phyloP scores from a whole-genome alignment of 2,113 vertebrate species.

The Pitta sordida region DNA sequence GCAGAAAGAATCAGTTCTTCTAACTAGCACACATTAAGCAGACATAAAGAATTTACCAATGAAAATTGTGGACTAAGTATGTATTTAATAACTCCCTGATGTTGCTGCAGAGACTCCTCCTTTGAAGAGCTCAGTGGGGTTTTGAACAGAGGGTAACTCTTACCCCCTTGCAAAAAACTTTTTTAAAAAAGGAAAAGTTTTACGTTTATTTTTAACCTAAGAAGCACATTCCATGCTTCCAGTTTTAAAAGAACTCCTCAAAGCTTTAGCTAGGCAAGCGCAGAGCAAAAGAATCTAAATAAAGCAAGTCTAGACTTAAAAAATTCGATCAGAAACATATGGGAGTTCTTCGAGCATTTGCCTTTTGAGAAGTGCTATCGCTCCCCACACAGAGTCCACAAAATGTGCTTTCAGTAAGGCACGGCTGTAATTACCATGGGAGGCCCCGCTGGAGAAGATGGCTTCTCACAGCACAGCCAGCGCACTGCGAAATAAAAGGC shows the following conservation, averaged over 20 bases:
- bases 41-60: conserved; percentile 66
- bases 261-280: conserved; percentile 60
- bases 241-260: conserved; percentile 58
- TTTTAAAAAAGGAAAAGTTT: conserved; percentile 21
- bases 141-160: conserved; percentile 16
- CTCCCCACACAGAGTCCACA: conserved; percentile 42
- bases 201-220: conserved; percentile 67
- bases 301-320: conserved; percentile 75
- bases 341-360: conserved; percentile 51
- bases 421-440: conserved; percentile 9
- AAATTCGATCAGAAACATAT: conserved; percentile 76
- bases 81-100: conserved; percentile 56
- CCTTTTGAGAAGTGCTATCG: conserved; percentile 54
- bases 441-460: not conserved
- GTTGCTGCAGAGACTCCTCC: conserved; percentile 33
- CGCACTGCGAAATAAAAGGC: not conserved
- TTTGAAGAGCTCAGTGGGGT: conserved; percentile 40
- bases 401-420: conserved; percentile 50
- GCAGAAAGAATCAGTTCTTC: conserved; percentile 70
- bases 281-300: conserved; percentile 70
- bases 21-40: conserved; percentile 44
- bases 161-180: not conserved
- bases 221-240: not conserved
- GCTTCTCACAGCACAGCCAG: not conserved
- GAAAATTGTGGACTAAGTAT: conserved; percentile 58